Conservation (phyloP, 1,140 invertebrate genomes). For the Drosophila triauraria region DNA sequence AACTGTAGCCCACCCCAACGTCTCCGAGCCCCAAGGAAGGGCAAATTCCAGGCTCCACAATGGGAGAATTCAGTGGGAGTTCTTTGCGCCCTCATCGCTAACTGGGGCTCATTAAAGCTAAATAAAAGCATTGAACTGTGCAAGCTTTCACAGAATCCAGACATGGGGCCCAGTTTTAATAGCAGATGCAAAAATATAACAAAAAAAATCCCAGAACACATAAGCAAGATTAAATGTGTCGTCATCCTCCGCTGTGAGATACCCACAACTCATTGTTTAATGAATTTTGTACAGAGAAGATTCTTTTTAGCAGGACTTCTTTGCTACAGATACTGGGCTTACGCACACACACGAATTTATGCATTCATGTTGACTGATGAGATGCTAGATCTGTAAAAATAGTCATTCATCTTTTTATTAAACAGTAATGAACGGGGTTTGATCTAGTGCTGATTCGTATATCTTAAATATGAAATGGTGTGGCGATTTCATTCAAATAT, state of each 20-base stretch:
- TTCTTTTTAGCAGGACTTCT: neutral
- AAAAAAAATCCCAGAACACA: neutral
- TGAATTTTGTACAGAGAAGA: neutral
- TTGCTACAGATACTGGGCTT: too few relatives aligned
- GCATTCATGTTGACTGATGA: too few relatives aligned
- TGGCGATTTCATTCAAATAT: neutral
- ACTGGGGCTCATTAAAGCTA: conserved; percentile 47
- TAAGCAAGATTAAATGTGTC: conserved; percentile 1
- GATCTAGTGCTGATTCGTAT: too few relatives aligned
- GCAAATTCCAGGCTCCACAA: conserved; percentile 34
- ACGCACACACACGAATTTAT: too few relatives aligned
- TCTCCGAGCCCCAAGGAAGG: conserved; percentile 9
- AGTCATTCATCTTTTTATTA: too few relatives aligned
- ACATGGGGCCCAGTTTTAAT: conserved; percentile 4
- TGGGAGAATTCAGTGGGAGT: conserved; percentile 43
- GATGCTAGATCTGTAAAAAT: too few relatives aligned
- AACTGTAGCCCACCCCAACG: conserved; percentile 41
- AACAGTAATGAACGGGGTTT: too few relatives aligned
- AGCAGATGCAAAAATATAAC: neutral
- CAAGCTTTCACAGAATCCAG: conserved; percentile 9
- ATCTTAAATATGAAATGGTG: too few relatives aligned
- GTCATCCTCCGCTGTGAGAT: neutral
- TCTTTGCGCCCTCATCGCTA: conserved; percentile 12
- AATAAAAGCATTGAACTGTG: conserved; percentile 50
- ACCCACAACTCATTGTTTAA: conserved; percentile 3